Conservation (phyloP, 2,113 vertebrate species). For the Hirundichthys speculiger region DNA sequence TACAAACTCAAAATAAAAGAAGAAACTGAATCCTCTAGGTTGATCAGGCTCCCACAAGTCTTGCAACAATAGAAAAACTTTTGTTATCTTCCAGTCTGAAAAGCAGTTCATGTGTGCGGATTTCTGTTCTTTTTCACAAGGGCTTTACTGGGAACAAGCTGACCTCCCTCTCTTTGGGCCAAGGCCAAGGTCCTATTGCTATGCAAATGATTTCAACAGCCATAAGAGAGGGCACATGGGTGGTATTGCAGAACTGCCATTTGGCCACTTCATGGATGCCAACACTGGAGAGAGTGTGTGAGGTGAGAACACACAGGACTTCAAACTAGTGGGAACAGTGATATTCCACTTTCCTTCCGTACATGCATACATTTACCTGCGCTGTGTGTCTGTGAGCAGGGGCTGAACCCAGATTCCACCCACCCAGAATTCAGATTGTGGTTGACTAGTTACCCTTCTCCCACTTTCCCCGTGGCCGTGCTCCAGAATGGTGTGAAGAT, state of each 20-base stretch:
- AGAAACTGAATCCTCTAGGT: conserved; percentile 35
- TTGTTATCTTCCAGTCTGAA: conserved; percentile 2
- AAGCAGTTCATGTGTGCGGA: neutral
- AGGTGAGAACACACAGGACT: conserved; percentile 74
- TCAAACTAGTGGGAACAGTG: neutral
- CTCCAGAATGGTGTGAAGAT: conserved; percentile 93
- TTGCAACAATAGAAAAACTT: neutral
- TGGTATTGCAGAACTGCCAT: conserved; percentile 93
- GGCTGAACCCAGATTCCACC: conserved; percentile 86
- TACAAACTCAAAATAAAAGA: conserved; percentile 40
- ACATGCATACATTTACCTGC: neutral
- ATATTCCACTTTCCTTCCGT: neutral
- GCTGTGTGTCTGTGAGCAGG: conserved; percentile 70
- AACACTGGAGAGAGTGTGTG: conserved; percentile 88
- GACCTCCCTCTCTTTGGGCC: conserved; percentile 89
- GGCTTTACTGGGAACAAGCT: conserved; percentile 86
- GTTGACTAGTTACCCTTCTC: conserved; percentile 91
- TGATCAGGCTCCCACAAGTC: conserved; percentile 6
- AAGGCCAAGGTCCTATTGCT: conserved; percentile 92
- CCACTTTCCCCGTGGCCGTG: conserved; percentile 88
- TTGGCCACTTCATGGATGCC: conserved; percentile 94
- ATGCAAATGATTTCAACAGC: conserved; percentile 88
- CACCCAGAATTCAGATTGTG: conserved; percentile 91
- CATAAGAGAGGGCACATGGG: conserved; percentile 88
- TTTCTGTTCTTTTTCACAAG: conserved; percentile 65